A percentile compares a stretch with the other conserved stretches of the same genome.
Conservation (phyloP, 2,113 vertebrate genomes). For the Forbesichthys agassizii region DNA sequence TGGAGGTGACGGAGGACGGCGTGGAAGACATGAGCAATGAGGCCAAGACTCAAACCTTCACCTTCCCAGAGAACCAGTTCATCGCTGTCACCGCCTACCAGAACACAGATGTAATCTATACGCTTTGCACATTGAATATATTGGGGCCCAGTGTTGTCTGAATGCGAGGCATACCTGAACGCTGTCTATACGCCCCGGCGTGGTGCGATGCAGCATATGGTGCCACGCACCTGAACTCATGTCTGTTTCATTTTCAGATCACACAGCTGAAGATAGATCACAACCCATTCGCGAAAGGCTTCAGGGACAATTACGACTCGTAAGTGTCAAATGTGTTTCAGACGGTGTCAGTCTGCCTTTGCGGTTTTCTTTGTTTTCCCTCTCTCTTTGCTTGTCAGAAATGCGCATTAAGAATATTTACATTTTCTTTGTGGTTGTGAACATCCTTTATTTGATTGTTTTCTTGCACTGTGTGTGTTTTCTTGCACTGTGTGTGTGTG, state of each 20-base stretch:
- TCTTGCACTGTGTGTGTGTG: no score
- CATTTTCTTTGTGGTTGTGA: no score
- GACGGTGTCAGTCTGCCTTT: not conserved
- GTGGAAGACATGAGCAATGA: conserved; percentile 95
- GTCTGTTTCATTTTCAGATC: conserved; percentile 78
- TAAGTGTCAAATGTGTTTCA: conserved; percentile 74
- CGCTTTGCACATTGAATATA: not conserved
- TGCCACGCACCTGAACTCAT: not conserved
- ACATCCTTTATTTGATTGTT: no score
- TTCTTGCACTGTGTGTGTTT: no score
- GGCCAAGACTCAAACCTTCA: conserved; percentile 93
- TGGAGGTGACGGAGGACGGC: conserved; percentile 95
- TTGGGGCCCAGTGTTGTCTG: not conserved
- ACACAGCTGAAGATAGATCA: conserved; percentile 99
- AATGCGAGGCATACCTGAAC: not conserved
- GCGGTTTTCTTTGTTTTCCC: not conserved
- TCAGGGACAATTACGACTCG: conserved; percentile 99
- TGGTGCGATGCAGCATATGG: not conserved
- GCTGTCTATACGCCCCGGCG: not conserved
- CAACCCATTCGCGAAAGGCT: conserved; percentile 98
- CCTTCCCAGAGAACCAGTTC: conserved; percentile 96
- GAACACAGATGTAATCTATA: conserved; percentile 91
- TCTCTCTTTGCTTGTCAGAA: not conserved
- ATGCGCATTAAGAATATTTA: no score
- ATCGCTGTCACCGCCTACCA: conserved; percentile 98